Conservation (phyloP, 2,888 invertebrate genomes). For the Capitulum mitella region DNA sequence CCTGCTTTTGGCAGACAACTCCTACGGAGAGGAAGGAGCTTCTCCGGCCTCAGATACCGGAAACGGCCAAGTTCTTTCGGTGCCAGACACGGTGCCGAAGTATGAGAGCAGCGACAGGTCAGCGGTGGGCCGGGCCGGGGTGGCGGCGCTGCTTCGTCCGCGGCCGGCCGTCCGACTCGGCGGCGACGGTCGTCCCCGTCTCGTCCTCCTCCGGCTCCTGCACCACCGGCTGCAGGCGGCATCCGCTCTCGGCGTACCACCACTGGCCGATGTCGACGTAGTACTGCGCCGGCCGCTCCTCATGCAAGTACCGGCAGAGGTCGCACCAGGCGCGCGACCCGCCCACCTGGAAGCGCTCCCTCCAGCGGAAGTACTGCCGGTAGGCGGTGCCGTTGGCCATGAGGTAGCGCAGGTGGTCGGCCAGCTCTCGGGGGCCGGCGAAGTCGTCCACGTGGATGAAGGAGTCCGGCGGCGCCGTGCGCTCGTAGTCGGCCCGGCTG, state of each 20-base stretch:
- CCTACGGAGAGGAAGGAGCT: too few species aligned
- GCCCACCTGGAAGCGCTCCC: background rate
- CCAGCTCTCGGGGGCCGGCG: constrained; percentile 11
- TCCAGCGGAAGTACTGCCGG: background rate
- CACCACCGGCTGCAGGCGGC: background rate
- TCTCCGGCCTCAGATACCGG: too few species aligned
- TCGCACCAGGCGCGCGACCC: background rate
- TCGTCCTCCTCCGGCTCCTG: background rate
- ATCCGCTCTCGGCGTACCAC: background rate
- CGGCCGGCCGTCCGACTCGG: too few species aligned
- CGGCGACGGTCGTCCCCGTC: too few species aligned
- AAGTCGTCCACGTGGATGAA: constrained; percentile 30
- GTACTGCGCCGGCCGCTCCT: constrained; percentile 1
- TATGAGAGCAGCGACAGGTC: too few species aligned
- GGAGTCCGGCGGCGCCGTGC: constrained; percentile 24
- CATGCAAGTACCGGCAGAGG: background rate
- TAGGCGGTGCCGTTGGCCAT: background rate
- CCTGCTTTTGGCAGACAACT: too few species aligned
- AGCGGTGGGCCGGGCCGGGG: too few species aligned
- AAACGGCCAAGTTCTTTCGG: too few species aligned
- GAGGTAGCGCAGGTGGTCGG: constrained; percentile 26
- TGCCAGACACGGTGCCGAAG: too few species aligned
- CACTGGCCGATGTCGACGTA: background rate
- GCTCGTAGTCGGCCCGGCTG: constrained; percentile 9
- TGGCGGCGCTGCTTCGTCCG: too few species aligned